Conservation (phyloP, 35 echinoderm and acorn worm species). For the Heliocidaris tuberculata region DNA sequence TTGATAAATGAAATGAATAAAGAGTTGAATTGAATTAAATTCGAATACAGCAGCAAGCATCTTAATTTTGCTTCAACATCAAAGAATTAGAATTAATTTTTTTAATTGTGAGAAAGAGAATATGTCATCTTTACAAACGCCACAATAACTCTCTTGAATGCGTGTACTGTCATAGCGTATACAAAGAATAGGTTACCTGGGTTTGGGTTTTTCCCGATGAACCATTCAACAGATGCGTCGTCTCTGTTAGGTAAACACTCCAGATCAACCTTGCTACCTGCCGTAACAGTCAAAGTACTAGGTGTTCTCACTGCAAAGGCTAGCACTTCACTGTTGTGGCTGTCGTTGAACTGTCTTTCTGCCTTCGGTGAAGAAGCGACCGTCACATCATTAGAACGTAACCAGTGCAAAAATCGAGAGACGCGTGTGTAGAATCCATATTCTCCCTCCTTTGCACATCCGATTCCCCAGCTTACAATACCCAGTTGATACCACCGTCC, state of each 20-base stretch:
- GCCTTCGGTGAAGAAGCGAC: not conserved
- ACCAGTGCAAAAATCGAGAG: constrained; percentile 67
- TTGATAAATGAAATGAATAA: no score
- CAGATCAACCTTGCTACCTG: not conserved
- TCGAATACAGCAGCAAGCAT: no score
- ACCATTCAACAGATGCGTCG: not conserved
- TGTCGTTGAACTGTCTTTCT: no score
- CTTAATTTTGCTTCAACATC: no score
- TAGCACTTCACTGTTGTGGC: not conserved
- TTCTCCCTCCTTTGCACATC: constrained; percentile 63
- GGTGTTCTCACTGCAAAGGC: not conserved
- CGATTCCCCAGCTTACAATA: not conserved
- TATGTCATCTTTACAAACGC: no score
- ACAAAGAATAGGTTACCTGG: not conserved
- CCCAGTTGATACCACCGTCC: not conserved
- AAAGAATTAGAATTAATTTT: no score
- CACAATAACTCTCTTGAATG: no score
- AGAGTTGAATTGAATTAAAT: no score
- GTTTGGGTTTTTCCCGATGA: not conserved
- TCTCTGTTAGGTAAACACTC: not conserved
- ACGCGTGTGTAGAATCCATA: constrained; percentile 87
- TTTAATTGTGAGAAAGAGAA: no score
- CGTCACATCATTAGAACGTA: not conserved
- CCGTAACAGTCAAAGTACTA: not conserved
- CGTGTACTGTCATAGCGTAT: no score